These are phyloP conservation scores for Galerucella nymphaeae DNA, from an alignment of 2,888 invertebrate species.

Conservation along the genomic window DNA sequence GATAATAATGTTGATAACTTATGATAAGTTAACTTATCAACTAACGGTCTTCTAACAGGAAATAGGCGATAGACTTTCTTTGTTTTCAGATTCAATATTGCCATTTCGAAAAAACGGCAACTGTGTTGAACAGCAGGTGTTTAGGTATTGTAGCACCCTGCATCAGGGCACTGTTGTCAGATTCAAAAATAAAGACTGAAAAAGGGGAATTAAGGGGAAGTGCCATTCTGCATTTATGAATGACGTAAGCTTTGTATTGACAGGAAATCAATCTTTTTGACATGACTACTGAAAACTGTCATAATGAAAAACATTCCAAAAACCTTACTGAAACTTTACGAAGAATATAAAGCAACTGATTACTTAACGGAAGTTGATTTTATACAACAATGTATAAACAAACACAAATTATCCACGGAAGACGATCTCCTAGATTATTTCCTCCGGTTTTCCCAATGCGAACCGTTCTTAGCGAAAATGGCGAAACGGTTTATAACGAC, in stretches of 20 bases:
- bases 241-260: neutral
- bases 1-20: slow-evolving; percentile 22
- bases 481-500: slow-evolving; percentile 46
- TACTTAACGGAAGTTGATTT: slow-evolving; percentile 51
- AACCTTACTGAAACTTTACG: slow-evolving; percentile 47
- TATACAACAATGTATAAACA: slow-evolving; percentile 42
- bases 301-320: slow-evolving; percentile 44
- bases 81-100: neutral
- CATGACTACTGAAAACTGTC: slow-evolving; percentile 1
- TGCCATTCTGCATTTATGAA: neutral
- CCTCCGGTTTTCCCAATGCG: slow-evolving; percentile 52
- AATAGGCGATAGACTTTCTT: neutral
- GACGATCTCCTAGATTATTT: slow-evolving; percentile 44
- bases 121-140: too few species aligned
- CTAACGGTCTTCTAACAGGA: slow-evolving; percentile 24
- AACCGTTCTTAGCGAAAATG: slow-evolving; percentile 50
- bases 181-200: too few species aligned
- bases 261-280: neutral
- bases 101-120: too few species aligned
- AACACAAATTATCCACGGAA: slow-evolving; percentile 28
- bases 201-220: too few species aligned
- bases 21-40: too few species aligned
- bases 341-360: slow-evolving; percentile 43
- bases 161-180: too few species aligned
- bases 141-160: too few species aligned